Evolutionary conservation across 1,140 invertebrate genomes (phyloP).

Genomic region (Drosophila ananassae): DNA sequence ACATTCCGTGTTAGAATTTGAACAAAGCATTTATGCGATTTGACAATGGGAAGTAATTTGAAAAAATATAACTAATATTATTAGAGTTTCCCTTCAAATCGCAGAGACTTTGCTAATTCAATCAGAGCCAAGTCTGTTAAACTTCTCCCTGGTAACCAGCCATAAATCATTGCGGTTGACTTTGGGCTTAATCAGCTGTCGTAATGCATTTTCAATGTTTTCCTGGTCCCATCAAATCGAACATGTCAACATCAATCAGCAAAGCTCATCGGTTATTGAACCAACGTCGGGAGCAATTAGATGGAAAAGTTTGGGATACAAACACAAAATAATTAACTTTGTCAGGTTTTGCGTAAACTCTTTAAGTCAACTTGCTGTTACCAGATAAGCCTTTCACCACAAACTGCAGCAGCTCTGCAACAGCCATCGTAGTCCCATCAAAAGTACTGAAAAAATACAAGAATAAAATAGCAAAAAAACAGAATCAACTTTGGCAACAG

Average conservation of each 20-base stretch:
- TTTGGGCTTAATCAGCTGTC: slow-evolving; percentile 37
- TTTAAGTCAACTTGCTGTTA: neutral
- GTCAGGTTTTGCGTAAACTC: slow-evolving; percentile 2
- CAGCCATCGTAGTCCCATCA: slow-evolving; percentile 55
- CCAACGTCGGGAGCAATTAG: slow-evolving; percentile 29
- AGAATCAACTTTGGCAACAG: slow-evolving; percentile 35
- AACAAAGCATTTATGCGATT: slow-evolving; percentile 1
- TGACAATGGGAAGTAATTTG: slow-evolving; percentile 1
- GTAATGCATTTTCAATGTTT: slow-evolving; percentile 46
- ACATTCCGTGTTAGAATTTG: slow-evolving; percentile 15
- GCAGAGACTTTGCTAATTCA: neutral
- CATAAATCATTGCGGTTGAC: slow-evolving; percentile 27
- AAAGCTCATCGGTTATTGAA: slow-evolving; percentile 5
- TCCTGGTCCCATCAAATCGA: slow-evolving; percentile 23
- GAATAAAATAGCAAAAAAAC: slow-evolving; percentile 10
- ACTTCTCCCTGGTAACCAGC: neutral
- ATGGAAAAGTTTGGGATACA: slow-evolving; percentile 10
- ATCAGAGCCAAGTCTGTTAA: neutral
- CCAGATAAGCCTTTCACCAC: slow-evolving; percentile 14
- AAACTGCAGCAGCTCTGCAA: slow-evolving; percentile 11
- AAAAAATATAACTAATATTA: neutral
- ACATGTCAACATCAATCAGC: slow-evolving; percentile 43
- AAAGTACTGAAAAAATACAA: slow-evolving; percentile 27
- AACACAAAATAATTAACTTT: slow-evolving; percentile 19
- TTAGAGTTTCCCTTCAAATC: too few species aligned